These are phyloP conservation scores for Amphiprion ocellaris DNA, from an alignment of 2,113 vertebrate genomes.

Conservation along the genomic window DNA sequence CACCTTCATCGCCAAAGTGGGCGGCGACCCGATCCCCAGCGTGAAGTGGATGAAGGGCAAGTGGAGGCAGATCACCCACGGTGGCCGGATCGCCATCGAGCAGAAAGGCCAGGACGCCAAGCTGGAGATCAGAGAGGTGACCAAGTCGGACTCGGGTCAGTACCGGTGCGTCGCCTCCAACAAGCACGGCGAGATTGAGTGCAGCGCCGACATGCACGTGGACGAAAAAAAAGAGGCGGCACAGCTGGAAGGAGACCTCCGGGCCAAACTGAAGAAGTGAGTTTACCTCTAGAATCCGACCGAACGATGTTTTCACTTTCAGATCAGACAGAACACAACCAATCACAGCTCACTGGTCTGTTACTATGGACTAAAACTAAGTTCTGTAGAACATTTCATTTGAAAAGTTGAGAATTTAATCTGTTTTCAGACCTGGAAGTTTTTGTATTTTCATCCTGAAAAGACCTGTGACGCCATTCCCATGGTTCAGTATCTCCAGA, in stretches of 20 bases:
- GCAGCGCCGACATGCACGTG: slow-evolving; percentile 88
- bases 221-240: slow-evolving; percentile 89
- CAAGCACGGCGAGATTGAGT: slow-evolving; percentile 94
- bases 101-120: slow-evolving; percentile 93
- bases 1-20: slow-evolving; percentile 97
- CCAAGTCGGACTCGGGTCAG: slow-evolving; percentile 92
- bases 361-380: too few species aligned
- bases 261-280: slow-evolving; percentile 96
- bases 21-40: slow-evolving; percentile 95
- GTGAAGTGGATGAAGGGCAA: slow-evolving; percentile 99
- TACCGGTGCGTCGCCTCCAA: slow-evolving; percentile 93
- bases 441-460: too few species aligned
- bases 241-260: slow-evolving; percentile 89
- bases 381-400: too few species aligned
- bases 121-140: slow-evolving; percentile 91
- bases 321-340: too few species aligned
- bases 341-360: too few species aligned
- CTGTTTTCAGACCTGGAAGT: too few species aligned
- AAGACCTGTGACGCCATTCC: too few species aligned
- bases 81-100: slow-evolving; percentile 91
- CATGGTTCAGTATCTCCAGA: too few species aligned
- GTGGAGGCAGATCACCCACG: slow-evolving; percentile 97
- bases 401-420: too few species aligned
- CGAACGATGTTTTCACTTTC: too few species aligned
- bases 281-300: neutral